Percentiles rank a stretch among this genome's conserved stretches.
Conservation (phyloP, 2,113 vertebrate species). For the Thalassoma bifasciatum region DNA sequence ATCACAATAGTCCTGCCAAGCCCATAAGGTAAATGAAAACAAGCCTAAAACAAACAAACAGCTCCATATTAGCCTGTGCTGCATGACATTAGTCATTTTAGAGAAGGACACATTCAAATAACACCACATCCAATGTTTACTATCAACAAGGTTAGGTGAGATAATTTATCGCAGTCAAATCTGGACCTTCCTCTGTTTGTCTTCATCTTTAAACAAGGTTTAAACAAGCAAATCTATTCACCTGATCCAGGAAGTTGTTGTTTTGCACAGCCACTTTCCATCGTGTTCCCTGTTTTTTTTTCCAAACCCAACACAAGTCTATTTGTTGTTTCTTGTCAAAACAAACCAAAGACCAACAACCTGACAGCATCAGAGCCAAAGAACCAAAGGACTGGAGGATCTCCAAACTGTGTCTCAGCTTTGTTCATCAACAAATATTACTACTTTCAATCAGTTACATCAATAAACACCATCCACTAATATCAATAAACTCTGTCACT, state of each 20-base stretch:
- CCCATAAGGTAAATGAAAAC: slow-evolving; percentile 41
- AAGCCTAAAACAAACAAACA: slow-evolving; percentile 40
- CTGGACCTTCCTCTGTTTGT: slow-evolving; percentile 24
- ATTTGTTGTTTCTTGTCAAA: slow-evolving; percentile 53
- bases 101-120: slow-evolving; percentile 42
- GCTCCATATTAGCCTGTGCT: slow-evolving; percentile 14
- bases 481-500: slow-evolving; percentile 53
- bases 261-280: slow-evolving; percentile 11
- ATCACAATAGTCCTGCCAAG: slow-evolving; percentile 60
- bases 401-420: slow-evolving; percentile 37
- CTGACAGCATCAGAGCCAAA: slow-evolving; percentile 34
- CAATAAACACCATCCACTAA: slow-evolving; percentile 38
- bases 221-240: slow-evolving; percentile 23
- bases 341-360: slow-evolving; percentile 46
- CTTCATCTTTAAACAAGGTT: slow-evolving; percentile 22
- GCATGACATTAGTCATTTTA: slow-evolving; percentile 28
- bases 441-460: slow-evolving; percentile 43
- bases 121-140: slow-evolving; percentile 36
- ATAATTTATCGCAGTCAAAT: slow-evolving; percentile 45
- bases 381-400: slow-evolving; percentile 19
- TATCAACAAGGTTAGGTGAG: slow-evolving; percentile 27
- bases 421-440: slow-evolving; percentile 43
- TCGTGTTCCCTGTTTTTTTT: slow-evolving; percentile 3
- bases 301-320: slow-evolving; percentile 37
- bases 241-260: slow-evolving; percentile 12